Percentiles rank a stretch among this genome's conserved stretches.
Conservation (phyloP, 2,888 invertebrate genomes). For the Erannis defoliaria region DNA sequence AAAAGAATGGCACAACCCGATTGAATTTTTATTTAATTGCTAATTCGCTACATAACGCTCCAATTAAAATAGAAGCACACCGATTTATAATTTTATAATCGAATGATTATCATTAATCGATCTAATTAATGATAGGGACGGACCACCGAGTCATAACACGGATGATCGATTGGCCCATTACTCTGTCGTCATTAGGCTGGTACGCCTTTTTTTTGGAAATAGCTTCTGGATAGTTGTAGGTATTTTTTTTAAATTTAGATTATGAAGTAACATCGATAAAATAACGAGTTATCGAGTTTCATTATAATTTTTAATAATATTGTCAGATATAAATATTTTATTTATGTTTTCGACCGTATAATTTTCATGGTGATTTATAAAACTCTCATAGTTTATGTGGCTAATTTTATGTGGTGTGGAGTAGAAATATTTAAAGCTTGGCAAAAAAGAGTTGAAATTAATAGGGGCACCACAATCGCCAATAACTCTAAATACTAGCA, state of each 20-base stretch:
- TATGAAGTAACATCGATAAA: neutral
- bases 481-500: no score
- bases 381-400: no score
- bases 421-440: no score
- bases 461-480: no score
- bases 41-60: neutral
- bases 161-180: conserved; percentile 68
- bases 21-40: no score
- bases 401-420: no score
- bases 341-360: no score
- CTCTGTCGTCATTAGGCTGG: conserved; percentile 53
- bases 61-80: conserved; percentile 20
- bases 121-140: conserved; percentile 70
- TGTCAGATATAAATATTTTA: no score
- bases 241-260: neutral
- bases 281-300: neutral
- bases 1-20: neutral
- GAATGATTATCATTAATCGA: conserved; percentile 49
- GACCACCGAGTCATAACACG: conserved; percentile 72
- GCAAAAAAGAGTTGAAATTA: no score
- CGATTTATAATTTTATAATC: conserved; percentile 31
- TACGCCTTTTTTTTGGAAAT: conserved; percentile 23
- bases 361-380: no score
- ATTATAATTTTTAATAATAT: neutral
- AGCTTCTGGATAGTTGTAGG: conserved; percentile 24